Base-by-base conservation (phyloP, 2,113 vertebrate species). In the Excalfactoria chinensis region DNA sequence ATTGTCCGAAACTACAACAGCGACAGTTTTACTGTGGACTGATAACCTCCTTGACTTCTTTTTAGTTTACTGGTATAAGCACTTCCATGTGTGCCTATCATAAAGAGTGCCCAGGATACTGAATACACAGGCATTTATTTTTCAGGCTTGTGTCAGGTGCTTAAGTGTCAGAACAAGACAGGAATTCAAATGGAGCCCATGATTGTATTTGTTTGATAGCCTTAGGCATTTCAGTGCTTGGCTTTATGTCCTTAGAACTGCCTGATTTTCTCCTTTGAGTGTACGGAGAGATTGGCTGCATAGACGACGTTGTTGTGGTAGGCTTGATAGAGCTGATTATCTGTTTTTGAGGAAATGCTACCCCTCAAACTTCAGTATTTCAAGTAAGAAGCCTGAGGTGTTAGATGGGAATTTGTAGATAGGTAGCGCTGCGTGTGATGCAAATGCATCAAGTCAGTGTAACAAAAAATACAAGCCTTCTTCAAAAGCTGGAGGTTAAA, bases 1-100 rank as follows among this genome's bases (percentile, higher is more conserved):
- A 0, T 7, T 7, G 21, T 7, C 34, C 41, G 32, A 46, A 55
- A 41, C 73, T 74, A 6, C 11, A n/a, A 67, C 0, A 1, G 41
- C 37, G 68, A 2, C 7, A 37, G 5, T 37, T 67, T 49, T 41
- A 9, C 72, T 77, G 23, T 8, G 51, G 41, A 40, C 40, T 43
- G 53, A 37, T 35, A 19, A 6, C 20, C 13, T 13, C 56, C 19
- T 71, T 28, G 15, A 15, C 18, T n/a, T 85, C 63, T 58, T 22
- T 77, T 74, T 49, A 26, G 8, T 9, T 34, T 37, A 3, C 13
- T 32, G 2, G 1, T 9, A 11, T 46, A 46, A 79, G 32, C 8
- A 35, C 34, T 80, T 41, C 41, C 13, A 1, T 13, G 7, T 0
- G 0, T 34, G 37, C 32, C 32, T 49, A 34, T 21, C 19, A 22